Conservation (phyloP, 2,113 vertebrate species). For the Chlorocebus sabaeus region DNA sequence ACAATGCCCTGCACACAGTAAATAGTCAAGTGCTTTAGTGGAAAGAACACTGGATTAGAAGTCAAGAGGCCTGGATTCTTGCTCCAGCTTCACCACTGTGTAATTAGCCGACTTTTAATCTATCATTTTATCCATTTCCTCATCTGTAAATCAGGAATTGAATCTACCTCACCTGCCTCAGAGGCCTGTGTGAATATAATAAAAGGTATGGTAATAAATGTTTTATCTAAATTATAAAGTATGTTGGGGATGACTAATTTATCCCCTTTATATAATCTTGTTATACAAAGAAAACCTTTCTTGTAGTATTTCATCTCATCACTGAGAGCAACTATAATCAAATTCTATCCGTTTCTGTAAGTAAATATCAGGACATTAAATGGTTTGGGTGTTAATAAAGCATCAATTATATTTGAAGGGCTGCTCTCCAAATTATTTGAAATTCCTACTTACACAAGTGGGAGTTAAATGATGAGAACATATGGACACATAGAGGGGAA, state of each 20-base stretch:
- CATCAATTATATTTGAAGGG: slow-evolving; percentile 3
- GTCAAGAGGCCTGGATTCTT: slow-evolving; percentile 52
- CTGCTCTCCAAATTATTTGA: slow-evolving; percentile 31
- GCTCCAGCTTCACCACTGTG: slow-evolving; percentile 23
- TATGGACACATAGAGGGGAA: too few relatives aligned
- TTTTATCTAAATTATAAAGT: slow-evolving; percentile 45
- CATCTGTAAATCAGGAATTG: slow-evolving; percentile 40
- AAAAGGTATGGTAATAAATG: slow-evolving; percentile 29
- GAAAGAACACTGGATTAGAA: slow-evolving; percentile 63
- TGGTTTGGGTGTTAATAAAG: slow-evolving; percentile 14
- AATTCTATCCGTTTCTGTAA: slow-evolving; percentile 25
- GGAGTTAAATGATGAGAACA: too few relatives aligned
- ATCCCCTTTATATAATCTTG: slow-evolving; percentile 21
- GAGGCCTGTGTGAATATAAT: background rate
- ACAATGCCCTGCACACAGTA: slow-evolving; percentile 58
- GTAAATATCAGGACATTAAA: slow-evolving; percentile 30
- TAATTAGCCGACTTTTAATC: slow-evolving; percentile 62
- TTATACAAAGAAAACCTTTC: slow-evolving; percentile 16
- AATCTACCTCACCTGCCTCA: slow-evolving; percentile 15
- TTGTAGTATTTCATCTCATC: slow-evolving; percentile 35
- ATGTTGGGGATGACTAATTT: slow-evolving; percentile 29
- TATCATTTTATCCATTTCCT: slow-evolving; percentile 51
- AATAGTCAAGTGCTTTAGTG: slow-evolving; percentile 62
- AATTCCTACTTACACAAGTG: slow-evolving; percentile 22
- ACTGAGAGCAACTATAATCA: slow-evolving; percentile 35